Evolutionary conservation across 2,113 vertebrate genomes (phyloP), one percentile per base, ranked within the genome.

Genomic region (Condylura cristata): DNA sequence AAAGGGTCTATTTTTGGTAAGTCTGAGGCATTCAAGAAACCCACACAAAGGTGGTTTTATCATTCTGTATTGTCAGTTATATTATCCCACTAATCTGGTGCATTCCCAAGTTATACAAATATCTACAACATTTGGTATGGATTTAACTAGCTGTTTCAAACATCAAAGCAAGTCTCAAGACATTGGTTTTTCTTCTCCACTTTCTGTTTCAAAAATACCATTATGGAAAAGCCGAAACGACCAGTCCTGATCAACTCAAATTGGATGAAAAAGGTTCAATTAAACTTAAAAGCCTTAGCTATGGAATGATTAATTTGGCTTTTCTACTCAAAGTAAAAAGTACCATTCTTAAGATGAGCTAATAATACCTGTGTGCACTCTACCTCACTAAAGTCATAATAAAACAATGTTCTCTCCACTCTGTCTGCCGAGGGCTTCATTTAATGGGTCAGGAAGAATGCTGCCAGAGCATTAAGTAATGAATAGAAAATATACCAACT

Each of bases 391-490:
- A 86, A 79, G 65, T 66, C 90, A 86, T 79, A 95, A 95, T 95
- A 96, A 95, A 96, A 88, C 66, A 92, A 80, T 34, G 79, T 83
- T 94, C 66, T 91, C 39, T 86, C 11, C 26, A 93, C 46, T 95
- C 89, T 82, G 80, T 90, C 56, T 93, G 84, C 90, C 68, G 53
- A 79, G 44, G 63, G 28, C 34, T 94, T 84, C 94, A 85, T 83
- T 97, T 95, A 95, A 85, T 80, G 60, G 89, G 86, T 95, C 66
- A 95, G 56, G 85, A 66, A 96, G 85, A 96, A 81, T 53, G 39
- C 46, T 90, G 80, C 70, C 90, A 83, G 46, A 63, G 60, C 61
- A 60, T 44, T 72, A 85, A 58, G 48, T 82, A 91, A 94, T 44
- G 90, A 96, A 76, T 0, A 74, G 76, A 95, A 95, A 85, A 85